Evolutionary conservation across 2,797 vertebrate genomes (phyloP), one percentile per base, ranked within the genome.

Genomic region (Eurystomus glaucurus): DNA sequence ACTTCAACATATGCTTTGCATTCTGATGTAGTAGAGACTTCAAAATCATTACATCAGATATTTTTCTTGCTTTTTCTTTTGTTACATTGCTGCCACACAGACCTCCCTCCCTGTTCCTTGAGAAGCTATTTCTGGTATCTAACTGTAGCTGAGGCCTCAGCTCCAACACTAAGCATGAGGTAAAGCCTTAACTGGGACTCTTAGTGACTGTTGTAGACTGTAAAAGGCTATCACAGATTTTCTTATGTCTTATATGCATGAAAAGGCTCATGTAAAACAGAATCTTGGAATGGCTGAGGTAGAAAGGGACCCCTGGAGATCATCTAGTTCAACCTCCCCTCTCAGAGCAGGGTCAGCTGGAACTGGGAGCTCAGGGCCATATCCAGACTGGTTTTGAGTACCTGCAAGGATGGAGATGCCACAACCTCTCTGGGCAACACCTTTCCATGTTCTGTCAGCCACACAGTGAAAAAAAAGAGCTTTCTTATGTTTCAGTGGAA

Each of bases 1-100:
- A 71, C 33, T 95, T 91, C 69, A 74, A 58, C 95, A 97, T 95
- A 74, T 97, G 95, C 74, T 97, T 97, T 97, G 54, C 71, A 95
- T 97, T 97, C 91, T 90, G 65, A 93, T 75, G 41, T 58, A 91
- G 33, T 68, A 82, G 70, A 96, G 52, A 29, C 50, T 88, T 65
- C 55, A 88, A 90, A 97, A 93, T 92, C 29, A 77, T 95, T 94
- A 68, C 87, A 83, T 96, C 16, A 31, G 45, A 41, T 33, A 55
- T 58, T 71, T 84, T 46, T 60, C 55, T 43, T 62, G 18, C 20
- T 77, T 90, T 92, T 37, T 37, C 37, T 37, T 37, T n/a, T 37
- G 4, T 90, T 81, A 28, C 26, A 79, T 3, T 25, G 4, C 31
- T 91, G 51, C 43, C 55, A 90, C 39, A 65, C 22, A 95, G 21